phyloP scores from a whole-genome alignment of 2,888 invertebrate species.

The Caenorhabditis panamensis region DNA sequence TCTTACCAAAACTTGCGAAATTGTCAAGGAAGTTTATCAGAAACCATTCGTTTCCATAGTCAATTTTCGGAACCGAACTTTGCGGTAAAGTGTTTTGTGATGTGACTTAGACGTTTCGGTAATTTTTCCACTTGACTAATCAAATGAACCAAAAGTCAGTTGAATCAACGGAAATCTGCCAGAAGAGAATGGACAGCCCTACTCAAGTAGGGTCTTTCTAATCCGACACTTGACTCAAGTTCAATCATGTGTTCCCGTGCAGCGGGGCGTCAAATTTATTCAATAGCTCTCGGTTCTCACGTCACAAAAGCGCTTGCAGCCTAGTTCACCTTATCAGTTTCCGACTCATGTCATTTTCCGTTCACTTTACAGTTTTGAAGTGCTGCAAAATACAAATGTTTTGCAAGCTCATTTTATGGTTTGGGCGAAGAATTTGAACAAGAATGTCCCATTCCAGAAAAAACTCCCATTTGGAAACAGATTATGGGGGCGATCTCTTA shows the following conservation, averaged over 20 bases:
- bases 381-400: no score
- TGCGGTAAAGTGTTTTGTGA: neutral
- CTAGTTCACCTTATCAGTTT: neutral
- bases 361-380: neutral
- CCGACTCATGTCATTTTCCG: neutral
- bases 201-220: neutral
- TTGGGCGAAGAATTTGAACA: no score
- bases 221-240: constrained; percentile 46
- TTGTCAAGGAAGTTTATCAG: neutral
- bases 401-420: neutral
- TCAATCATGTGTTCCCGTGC: constrained; percentile 26
- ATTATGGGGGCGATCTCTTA: no score
- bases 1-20: neutral
- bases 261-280: constrained; percentile 44
- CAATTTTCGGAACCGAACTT: neutral
- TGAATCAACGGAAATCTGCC: constrained; percentile 5
- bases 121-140: constrained; percentile 4
- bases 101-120: neutral
- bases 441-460: no score
- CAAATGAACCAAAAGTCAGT: constrained; percentile 5
- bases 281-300: constrained; percentile 33
- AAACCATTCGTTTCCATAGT: neutral
- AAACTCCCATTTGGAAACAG: no score
- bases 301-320: neutral
- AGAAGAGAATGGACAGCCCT: neutral